phyloP scores from a whole-genome alignment of 2,797 vertebrate species.

The Apodemus agrarius region DNA sequence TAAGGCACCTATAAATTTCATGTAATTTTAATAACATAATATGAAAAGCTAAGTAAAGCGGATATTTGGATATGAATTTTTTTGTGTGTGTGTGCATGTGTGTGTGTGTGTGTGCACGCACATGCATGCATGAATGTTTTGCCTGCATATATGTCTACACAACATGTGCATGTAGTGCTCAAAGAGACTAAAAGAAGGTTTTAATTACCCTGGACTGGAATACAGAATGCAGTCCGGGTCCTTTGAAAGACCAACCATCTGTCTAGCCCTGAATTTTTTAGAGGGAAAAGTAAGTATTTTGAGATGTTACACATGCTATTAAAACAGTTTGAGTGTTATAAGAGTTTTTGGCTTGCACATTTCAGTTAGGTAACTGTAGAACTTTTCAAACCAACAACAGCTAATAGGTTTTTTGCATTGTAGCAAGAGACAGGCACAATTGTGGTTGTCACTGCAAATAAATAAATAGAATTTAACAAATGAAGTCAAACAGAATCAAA shows the following conservation, averaged over 20 bases:
- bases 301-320: not conserved
- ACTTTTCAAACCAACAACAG: not conserved
- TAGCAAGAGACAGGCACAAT: not conserved
- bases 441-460: not conserved
- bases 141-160: not conserved
- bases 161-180: not conserved
- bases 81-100: not conserved
- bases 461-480: not conserved
- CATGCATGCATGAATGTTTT: not conserved
- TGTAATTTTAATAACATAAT: not conserved
- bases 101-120: not conserved
- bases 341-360: not conserved
- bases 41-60: not conserved
- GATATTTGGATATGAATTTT: not conserved
- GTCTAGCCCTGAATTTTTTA: not conserved
- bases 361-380: not conserved
- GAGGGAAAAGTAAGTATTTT: not conserved
- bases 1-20: not conserved
- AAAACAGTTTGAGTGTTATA: not conserved
- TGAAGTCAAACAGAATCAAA: not conserved
- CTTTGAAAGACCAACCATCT: not conserved
- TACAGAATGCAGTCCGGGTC: too few relatives aligned
- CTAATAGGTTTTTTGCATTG: not conserved
- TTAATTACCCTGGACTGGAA: not conserved
- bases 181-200: not conserved